phyloP scores from a whole-genome alignment of 2,888 invertebrate species.

The Amiota communis region DNA sequence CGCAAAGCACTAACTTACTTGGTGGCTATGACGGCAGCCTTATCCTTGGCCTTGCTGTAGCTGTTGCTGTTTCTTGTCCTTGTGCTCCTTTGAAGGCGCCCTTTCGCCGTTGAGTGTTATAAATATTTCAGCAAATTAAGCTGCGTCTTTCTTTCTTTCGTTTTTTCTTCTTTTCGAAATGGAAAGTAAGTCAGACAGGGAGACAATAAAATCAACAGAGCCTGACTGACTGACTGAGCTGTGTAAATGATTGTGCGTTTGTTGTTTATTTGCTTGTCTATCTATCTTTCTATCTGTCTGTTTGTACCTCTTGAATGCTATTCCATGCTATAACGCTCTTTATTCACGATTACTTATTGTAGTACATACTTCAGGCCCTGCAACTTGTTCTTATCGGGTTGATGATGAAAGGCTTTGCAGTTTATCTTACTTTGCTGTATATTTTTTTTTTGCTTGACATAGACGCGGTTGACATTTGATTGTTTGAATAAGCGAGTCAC shows the following conservation, averaged over 20 bases:
- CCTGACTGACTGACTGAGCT: not conserved
- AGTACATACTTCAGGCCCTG: not conserved
- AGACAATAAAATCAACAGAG: not conserved
- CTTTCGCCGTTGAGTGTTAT: not conserved
- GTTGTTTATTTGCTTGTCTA: constrained; percentile 32
- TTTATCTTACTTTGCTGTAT: not conserved
- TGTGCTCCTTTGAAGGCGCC: not conserved
- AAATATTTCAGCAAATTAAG: constrained; percentile 24
- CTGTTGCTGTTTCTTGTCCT: not conserved
- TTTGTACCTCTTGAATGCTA: constrained; percentile 20
- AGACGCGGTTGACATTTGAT: not conserved
- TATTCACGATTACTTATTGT: not conserved
- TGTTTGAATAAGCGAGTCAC: not conserved
- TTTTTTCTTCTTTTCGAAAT: constrained; percentile 40
- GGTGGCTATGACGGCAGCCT: constrained; percentile 7
- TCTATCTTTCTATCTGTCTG: constrained; percentile 45
- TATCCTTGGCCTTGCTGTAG: constrained; percentile 32
- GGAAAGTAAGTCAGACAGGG: not conserved
- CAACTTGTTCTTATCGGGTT: constrained; percentile 11
- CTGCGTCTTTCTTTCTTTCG: constrained; percentile 17
- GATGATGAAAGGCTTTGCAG: not conserved
- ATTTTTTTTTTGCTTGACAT: not conserved
- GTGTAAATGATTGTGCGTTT: not conserved
- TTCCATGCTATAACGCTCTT: not conserved
- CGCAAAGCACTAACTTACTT: not conserved